Evolutionary conservation across 2,888 invertebrate species (phyloP), one percentile per base, ranked within the genome.

Genomic region (Sussaba pulchella): DNA sequence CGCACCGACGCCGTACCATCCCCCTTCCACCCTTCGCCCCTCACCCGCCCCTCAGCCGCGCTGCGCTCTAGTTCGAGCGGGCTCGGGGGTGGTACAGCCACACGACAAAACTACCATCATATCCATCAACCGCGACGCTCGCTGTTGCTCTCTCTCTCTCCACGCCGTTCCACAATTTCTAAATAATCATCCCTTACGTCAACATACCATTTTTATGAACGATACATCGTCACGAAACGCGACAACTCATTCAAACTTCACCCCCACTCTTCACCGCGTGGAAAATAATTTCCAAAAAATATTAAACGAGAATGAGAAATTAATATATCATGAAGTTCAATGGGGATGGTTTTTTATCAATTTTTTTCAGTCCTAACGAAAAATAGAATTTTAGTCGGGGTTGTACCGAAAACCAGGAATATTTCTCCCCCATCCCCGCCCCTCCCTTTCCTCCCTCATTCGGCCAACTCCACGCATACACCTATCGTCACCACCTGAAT

Each of bases 11-110:
- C 57, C 31, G 47, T 50, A 70, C 71, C 82, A 63, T 70, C 64
- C 73, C 77, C 59, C n/a, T n/a, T n/a, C n/a, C n/a, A n/a, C n/a
- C n/a, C n/a, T n/a, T n/a, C n/a, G n/a, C n/a, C n/a, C n/a, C n/a
- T n/a, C n/a, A n/a, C n/a, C n/a, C n/a, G n/a, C n/a, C n/a, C n/a
- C n/a, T n/a, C n/a, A n/a, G n/a, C n/a, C 87, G 85, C 61, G 12
- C 21, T 50, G 59, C 47, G 67, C 43, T 89, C 89, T 87, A 81
- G 87, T 91, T 89, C 90, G 88, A 87, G 87, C 88, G 87, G 86
- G 78, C 88, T 87, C 85, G 84, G 87, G 88, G 88, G 86, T 83
- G 76, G 84, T 84, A 92, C 90, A 92, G 92, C 91, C 57, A 89
- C 89, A 87, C 83, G 86, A 85, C 89, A 91, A 88, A 87, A 92